Evolutionary conservation across 2,797 vertebrate species (phyloP).

Genomic region (Dallia pectoralis): DNA sequence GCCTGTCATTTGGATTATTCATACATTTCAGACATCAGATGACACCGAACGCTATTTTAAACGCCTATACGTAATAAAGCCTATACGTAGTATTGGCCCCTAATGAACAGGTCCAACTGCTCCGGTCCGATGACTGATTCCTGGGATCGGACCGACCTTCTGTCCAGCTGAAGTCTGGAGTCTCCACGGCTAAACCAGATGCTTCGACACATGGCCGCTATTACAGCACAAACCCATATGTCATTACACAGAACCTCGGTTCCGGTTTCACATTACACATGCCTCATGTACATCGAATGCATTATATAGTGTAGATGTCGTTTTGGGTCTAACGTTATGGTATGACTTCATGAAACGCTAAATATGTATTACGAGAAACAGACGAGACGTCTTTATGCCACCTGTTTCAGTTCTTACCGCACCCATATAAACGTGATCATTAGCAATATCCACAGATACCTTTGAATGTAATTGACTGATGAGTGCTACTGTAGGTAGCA

Average conservation of each 20-base stretch:
- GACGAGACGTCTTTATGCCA: neutral
- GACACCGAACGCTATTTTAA: too few species aligned
- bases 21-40: neutral
- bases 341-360: too few species aligned
- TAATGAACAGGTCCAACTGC: constrained; percentile 24
- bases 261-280: neutral
- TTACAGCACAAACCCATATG: constrained; percentile 40
- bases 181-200: constrained; percentile 46
- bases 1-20: neutral
- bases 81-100: constrained; percentile 15
- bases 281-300: neutral
- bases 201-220: constrained; percentile 51
- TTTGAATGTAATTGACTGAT: too few species aligned
- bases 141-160: constrained; percentile 52
- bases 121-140: constrained; percentile 54
- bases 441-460: too few species aligned
- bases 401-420: neutral
- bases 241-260: neutral
- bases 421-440: too few species aligned
- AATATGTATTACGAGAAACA: too few species aligned
- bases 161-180: constrained; percentile 44
- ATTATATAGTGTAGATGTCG: neutral
- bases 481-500: too few species aligned
- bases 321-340: too few species aligned
- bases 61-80: neutral